phyloP scores from a whole-genome alignment of 2,113 vertebrate species.

The Ariopsis seemanni region DNA sequence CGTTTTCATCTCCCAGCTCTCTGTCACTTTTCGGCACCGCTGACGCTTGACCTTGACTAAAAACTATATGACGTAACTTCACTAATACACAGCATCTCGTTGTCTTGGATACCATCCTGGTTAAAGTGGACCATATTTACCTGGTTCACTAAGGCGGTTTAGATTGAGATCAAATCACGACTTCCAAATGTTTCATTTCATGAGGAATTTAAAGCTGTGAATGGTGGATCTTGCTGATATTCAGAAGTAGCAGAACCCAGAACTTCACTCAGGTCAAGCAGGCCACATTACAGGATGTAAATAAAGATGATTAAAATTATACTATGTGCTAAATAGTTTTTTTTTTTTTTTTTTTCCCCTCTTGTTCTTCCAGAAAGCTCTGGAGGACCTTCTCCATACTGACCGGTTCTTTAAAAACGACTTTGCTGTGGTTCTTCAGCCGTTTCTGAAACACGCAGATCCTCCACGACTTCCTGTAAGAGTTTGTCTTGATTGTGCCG shows the following conservation, averaged over 20 bases:
- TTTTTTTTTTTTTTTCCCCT: not conserved
- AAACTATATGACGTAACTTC: not conserved
- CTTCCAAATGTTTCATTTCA: not conserved
- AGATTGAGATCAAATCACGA: not conserved
- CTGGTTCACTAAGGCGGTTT: not conserved
- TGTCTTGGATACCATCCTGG: not conserved
- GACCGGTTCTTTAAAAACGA: constrained; percentile 72
- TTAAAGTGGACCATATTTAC: not conserved
- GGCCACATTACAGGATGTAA: not conserved
- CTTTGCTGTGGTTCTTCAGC: constrained; percentile 79
- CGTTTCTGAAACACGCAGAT: constrained; percentile 71
- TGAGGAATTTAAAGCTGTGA: not conserved
- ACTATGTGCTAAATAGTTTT: not conserved
- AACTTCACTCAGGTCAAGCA: not conserved
- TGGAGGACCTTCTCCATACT: constrained; percentile 71
- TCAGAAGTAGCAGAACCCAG: not conserved
- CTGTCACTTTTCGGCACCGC: not conserved
- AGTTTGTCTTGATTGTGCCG: not conserved
- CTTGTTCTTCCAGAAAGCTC: constrained; percentile 63
- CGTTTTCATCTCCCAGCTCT: not conserved
- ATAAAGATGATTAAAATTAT: not conserved
- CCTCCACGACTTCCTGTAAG: constrained; percentile 73
- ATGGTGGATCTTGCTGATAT: not conserved
- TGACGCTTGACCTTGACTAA: not conserved
- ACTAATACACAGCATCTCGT: not conserved